Evolutionary conservation across 1,140 invertebrate genomes (phyloP), one percentile per base, ranked within the genome.

Genomic region (Cyclargus thomasi): DNA sequence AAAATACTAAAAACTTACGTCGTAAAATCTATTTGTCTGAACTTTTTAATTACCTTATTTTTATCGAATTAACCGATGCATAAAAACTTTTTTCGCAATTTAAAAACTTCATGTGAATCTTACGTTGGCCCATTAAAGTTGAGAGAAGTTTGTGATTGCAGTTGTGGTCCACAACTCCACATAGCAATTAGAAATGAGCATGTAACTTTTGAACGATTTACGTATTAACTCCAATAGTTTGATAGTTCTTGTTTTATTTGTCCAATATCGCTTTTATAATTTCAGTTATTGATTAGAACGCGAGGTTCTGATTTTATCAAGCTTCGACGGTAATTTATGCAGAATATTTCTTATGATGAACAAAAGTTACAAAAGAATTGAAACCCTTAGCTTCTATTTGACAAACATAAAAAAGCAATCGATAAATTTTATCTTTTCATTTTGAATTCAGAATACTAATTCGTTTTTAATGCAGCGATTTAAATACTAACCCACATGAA

Each of bases 121-220:
- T 62, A 67, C 68, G 67, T 69, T 72, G 74, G 69, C 71, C 74
- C 69, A 75, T 75, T 75, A 67, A 75, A 75, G 69, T 73, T 73
- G 57, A 70, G 71, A 67, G 64, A 75, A 73, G 69, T 75, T 73
- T 65, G 69, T 73, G 74, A 75, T 75, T 75, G 74, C 74, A 67
- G 69, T 66, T 67, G 73, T 53, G 70, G 73, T 74, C 73, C 73
- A 70, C 70, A 35, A 68, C 73, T 29, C 29, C 67, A 71, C 70
- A 71, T 71, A 36, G 73, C 73, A 74, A 70, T 74, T 74, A 74
- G 70, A 71, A 70, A 74, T 62, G 62, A 68, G 73, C 63, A 69
- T 71, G 65, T 70, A 71, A 71, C 23, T 72, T 71, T 70, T 59
- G 55, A 63, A 57, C 53, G 29, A 53, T 67, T 22, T 53, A 39